A percentile compares a stretch with the other conserved stretches of the same genome.
These are phyloP conservation scores for Stenotaenia linearis DNA, from an alignment of 2,888 invertebrate species.

Conservation along the genomic window DNA sequence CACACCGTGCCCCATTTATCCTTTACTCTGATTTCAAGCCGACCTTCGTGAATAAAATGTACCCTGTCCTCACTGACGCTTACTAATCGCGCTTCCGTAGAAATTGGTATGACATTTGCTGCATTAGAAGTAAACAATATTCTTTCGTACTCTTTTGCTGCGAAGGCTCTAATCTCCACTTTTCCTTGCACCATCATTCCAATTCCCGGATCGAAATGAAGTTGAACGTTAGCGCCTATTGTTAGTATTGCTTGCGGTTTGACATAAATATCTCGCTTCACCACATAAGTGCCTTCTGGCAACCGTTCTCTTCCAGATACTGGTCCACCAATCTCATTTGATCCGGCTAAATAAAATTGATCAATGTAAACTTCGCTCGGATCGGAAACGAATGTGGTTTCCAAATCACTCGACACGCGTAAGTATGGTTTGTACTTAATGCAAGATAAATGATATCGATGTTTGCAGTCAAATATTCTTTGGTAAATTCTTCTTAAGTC, in stretches of 20 bases:
- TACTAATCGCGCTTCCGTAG: neutral
- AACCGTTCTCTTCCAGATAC: conserved; percentile 71
- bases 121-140: neutral
- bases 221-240: conserved; percentile 77
- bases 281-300: conserved; percentile 72
- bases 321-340: conserved; percentile 63
- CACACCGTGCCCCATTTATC: conserved; percentile 96
- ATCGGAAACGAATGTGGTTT: neutral
- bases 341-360: neutral
- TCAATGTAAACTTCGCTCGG: neutral
- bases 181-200: conserved; percentile 95
- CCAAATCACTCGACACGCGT: conserved; percentile 56
- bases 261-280: conserved; percentile 89
- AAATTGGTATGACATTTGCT: conserved; percentile 55
- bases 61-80: neutral
- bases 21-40: conserved; percentile 74
- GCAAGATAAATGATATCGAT: conserved; percentile 89
- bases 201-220: conserved; percentile 73
- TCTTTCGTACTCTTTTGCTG: neutral
- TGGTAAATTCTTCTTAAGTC: conserved; percentile 44
- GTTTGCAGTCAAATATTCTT: conserved; percentile 60
- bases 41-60: conserved; percentile 53
- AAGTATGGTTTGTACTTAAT: conserved; percentile 87
- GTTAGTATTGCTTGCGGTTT: conserved; percentile 85
- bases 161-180: conserved; percentile 50